Conservation (phyloP, 2,888 invertebrate species). For the Conistra vaccinii region DNA sequence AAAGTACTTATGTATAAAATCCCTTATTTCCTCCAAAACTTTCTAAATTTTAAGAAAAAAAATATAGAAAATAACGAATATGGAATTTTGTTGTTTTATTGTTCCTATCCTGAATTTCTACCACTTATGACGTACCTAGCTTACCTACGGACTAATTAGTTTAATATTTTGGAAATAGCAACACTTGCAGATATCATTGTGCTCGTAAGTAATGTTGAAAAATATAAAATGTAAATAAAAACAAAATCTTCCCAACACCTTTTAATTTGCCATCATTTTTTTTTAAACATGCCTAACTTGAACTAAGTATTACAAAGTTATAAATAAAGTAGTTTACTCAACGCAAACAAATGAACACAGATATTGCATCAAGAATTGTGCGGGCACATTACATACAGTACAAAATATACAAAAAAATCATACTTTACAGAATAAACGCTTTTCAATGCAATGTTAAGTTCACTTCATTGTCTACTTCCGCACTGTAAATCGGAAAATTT, state of each 20-base stretch:
- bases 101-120: not conserved
- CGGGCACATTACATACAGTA: slow-evolving; percentile 22
- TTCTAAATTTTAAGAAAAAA: slow-evolving; percentile 86
- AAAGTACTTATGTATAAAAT: slow-evolving; percentile 74
- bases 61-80: slow-evolving; percentile 86
- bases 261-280: slow-evolving; percentile 62
- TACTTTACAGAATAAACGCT: slow-evolving; percentile 41
- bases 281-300: slow-evolving; percentile 47
- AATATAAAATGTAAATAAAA: slow-evolving; percentile 29
- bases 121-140: not conserved
- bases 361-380: slow-evolving; percentile 49
- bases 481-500: slow-evolving; percentile 35
- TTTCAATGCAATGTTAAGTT: slow-evolving; percentile 48
- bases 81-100: slow-evolving; percentile 73
- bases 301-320: slow-evolving; percentile 53
- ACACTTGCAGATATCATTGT: too few species aligned
- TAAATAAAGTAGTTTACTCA: slow-evolving; percentile 53
- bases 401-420: slow-evolving; percentile 58
- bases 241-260: slow-evolving; percentile 69
- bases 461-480: slow-evolving; percentile 4
- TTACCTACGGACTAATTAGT: not conserved
- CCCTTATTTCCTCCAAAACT: slow-evolving; percentile 80
- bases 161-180: not conserved
- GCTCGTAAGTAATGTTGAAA: too few species aligned
- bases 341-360: slow-evolving; percentile 54